Base-by-base conservation (phyloP, 2,888 invertebrate species). In the Autographa pulchrina region DNA sequence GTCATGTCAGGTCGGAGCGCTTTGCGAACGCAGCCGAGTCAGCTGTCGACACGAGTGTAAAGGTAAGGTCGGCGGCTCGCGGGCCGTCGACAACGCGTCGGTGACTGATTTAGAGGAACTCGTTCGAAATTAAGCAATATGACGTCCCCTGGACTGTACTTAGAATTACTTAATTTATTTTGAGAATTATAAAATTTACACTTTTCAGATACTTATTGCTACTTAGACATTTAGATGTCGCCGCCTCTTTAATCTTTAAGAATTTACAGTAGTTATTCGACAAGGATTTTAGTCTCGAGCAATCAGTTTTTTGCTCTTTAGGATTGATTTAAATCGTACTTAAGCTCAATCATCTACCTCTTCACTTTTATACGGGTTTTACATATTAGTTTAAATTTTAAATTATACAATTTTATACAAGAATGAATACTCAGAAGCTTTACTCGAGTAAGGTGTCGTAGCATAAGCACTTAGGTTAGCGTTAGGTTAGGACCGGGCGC, bases 311-410 rank as follows among this genome's bases (percentile, higher is more conserved):
- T 90, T 91, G 92, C 91, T 92, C 91, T 91, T 92, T 90, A 92
- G 90, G 90, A 92, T 93, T 92, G 91, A 93, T 94, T 94, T 93
- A 93, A 68, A 78, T 93, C 92, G 94, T 94, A 95, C 95, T 95
- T 94, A 95, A 95, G 94, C 95, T 95, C 94, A 95, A 95, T 93
- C 92, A 94, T 91, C 93, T 95, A 96, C 95, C 95, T 95, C 95
- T 95, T 95, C 94, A 94, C 94, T 95, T 94, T 95, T 95, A 95
- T 95, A 95, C 95, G 96, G 96, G 95, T 96, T 95, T 92, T 95
- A 95, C 94, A 95, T 93, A 95, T 94, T 95, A 95, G 95, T 95
- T 95, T 95, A 96, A 77, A 79, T 77, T 77, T 77, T 77, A 77
- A 78, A 96, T 95, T 95, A 95, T 96, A 96, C 95, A 96, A 93